Base-by-base conservation (phyloP, 2,797 vertebrate species). In the Cossypha heuglini region DNA sequence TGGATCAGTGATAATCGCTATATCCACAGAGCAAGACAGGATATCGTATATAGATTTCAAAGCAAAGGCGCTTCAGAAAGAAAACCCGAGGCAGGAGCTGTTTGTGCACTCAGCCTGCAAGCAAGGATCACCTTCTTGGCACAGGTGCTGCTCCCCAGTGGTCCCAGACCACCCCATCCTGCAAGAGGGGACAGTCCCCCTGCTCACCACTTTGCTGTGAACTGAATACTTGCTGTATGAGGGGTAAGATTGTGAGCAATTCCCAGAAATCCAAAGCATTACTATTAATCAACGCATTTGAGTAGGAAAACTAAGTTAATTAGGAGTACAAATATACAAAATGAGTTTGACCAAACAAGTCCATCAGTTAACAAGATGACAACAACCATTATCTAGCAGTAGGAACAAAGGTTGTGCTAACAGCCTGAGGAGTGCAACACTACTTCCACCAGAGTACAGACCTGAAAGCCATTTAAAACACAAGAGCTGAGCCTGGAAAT, bases 41-140 rank as follows among this genome's bases (percentile, higher is more conserved):
- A 94, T 90, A 90, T 90, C 75, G 76, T 57, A 86, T 69, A 88
- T 73, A 86, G 82, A 86, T 94, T 95, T 96, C 94, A 96, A 93
- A 95, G 81, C 54, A 91, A 94, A 91, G 35, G 58, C 20, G 1
- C 29, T 64, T 51, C 54, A 69, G 74, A 28, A 52, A 62, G 82
- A 63, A 71, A 52, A 17, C 9, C 16, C 0, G 0, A 64, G 38
- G 57, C 72, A 64, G 46, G 40, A 91, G 58, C 28, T n/a, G 40
- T 35, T 51, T 42, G 40, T 37, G 72, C 28, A 29, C n/a, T 75
- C 62, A 59, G 52, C 35, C 62, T 66, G 58, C 21, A 87, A 73
- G 45, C 11, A 43, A 82, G 29, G 29, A 33, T 73, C 24, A 6
- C 5, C 24, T 49, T 49, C 68, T 33, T 3, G 0, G n/a, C n/a